phyloP scores from a whole-genome alignment of 2,113 vertebrate species.

The Oryzias melastigma region DNA sequence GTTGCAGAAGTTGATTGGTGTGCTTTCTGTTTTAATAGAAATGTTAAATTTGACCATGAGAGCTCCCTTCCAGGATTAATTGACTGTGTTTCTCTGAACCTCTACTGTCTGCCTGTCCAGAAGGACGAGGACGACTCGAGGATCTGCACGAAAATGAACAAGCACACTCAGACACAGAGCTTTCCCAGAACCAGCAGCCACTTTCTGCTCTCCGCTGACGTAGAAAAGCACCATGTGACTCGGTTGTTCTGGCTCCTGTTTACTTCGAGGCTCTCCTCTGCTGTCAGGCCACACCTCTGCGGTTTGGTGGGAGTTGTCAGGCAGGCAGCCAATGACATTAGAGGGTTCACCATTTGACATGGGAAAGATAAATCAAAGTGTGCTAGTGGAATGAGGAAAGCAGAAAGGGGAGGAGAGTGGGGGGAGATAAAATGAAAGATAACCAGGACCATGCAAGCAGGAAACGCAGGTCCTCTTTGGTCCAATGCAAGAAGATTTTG shows the following conservation, averaged over 20 bases:
- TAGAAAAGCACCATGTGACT: constrained; percentile 9
- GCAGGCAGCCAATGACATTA: constrained; percentile 65
- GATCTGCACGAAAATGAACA: not conserved
- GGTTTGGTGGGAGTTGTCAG: constrained; percentile 71
- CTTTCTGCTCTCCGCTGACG: constrained; percentile 3
- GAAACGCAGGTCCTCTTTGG: not conserved
- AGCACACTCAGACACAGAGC: not conserved
- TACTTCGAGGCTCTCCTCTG: constrained; percentile 32
- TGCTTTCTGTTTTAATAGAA: too few relatives aligned
- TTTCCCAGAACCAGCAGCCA: not conserved
- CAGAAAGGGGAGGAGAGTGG: not conserved
- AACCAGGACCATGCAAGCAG: not conserved
- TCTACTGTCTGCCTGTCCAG: not conserved
- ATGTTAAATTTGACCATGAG: too few relatives aligned
- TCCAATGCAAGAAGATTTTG: not conserved
- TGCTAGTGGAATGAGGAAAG: constrained; percentile 12
- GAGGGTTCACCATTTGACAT: constrained; percentile 56
- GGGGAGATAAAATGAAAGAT: constrained; percentile 6
- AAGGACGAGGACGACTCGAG: constrained; percentile 2
- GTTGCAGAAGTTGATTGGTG: too few relatives aligned
- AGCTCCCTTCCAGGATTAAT: too few relatives aligned
- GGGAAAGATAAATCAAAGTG: constrained; percentile 51
- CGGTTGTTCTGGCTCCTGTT: constrained; percentile 18
- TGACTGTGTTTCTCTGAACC: not conserved
- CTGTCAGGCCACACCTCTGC: constrained; percentile 27